Percentiles rank a stretch among this genome's conserved stretches.
Evolutionary conservation across 2,797 vertebrate genomes (phyloP).

Genomic region (Carcharodon carcharias): DNA sequence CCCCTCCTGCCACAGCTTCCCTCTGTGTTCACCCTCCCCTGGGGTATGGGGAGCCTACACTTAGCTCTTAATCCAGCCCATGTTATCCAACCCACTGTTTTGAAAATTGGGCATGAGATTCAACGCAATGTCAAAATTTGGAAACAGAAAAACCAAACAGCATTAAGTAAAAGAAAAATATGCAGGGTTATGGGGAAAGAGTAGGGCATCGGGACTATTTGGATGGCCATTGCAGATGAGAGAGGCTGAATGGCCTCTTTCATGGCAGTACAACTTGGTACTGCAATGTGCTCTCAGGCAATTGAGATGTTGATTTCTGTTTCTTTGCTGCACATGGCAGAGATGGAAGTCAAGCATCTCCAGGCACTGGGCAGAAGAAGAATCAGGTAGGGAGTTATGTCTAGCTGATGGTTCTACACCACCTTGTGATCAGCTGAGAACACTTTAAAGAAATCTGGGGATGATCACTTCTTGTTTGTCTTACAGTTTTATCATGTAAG

Average conservation of each 20-base stretch:
- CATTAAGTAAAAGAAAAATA: neutral
- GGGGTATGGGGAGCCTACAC: neutral
- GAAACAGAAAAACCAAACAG: neutral
- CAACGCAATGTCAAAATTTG: neutral
- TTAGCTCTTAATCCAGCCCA: neutral
- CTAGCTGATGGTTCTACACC: neutral
- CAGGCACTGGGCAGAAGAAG: neutral
- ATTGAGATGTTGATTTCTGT: neutral
- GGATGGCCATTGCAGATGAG: too few species aligned
- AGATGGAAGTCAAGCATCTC: neutral
- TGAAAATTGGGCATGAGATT: neutral
- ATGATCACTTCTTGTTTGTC: neutral
- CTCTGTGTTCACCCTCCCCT: too few species aligned
- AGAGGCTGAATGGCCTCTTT: neutral
- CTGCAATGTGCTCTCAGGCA: neutral
- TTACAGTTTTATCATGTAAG: neutral
- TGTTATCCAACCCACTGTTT: too few species aligned
- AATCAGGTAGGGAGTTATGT: neutral
- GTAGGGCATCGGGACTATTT: neutral
- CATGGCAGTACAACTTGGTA: neutral
- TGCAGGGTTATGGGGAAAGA: neutral
- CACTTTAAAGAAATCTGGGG: neutral
- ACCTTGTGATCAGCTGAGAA: neutral
- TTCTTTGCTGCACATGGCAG: neutral
- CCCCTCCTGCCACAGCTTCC: too few species aligned